Evolutionary conservation across 2,113 vertebrate genomes (phyloP), one percentile per base, ranked within the genome.

Genomic region (Perognathus longimembris): DNA sequence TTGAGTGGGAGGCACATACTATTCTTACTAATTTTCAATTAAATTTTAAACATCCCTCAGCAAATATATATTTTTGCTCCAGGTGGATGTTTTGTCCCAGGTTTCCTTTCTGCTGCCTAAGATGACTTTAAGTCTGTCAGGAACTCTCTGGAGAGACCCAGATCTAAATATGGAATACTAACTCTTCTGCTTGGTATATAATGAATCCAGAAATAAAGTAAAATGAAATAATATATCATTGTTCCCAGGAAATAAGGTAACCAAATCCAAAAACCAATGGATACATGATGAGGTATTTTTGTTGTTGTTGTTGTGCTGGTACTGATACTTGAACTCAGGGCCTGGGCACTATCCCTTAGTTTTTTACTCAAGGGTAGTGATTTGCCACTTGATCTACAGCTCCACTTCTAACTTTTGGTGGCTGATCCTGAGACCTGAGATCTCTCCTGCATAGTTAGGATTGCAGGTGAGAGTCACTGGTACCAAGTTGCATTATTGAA

Each of bases 201-300:
- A 40, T n/a, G 50, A 36, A 79, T 36, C 30, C n/a, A 81, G 69
- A 95, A 91, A 73, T 67, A 57, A 84, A 92, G 45, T 54, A 70
- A 91, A 89, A 28, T 70, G 70, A 87, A 85, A 71, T 18, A 88
- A 95, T n/a, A n/a, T n/a, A 69, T 42, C 70, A 63, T 10, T 40
- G 26, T 6, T 28, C 8, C 28, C 6, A 40, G 92, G 50, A 94
- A 69, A 73, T 40, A 83, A 88, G 84, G 63, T 6, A 71, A 36
- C 0, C 0, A 73, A 34, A 67, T 69, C 40, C 80, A 63, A 87
- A 87, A 89, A 77, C 59, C 36, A 59, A 28, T 26, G 61, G 36
- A 34, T 69, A 54, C 14, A n/a, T 7, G 12, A 45, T 45, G 45
- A 45, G 45, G 45, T 12, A 45, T 59, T 54, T 54, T 54, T 54